Percentiles rank a stretch among this genome's conserved stretches.
phyloP scores from a whole-genome alignment of 2,888 invertebrate species.

The Carpatolechia fugitivella region DNA sequence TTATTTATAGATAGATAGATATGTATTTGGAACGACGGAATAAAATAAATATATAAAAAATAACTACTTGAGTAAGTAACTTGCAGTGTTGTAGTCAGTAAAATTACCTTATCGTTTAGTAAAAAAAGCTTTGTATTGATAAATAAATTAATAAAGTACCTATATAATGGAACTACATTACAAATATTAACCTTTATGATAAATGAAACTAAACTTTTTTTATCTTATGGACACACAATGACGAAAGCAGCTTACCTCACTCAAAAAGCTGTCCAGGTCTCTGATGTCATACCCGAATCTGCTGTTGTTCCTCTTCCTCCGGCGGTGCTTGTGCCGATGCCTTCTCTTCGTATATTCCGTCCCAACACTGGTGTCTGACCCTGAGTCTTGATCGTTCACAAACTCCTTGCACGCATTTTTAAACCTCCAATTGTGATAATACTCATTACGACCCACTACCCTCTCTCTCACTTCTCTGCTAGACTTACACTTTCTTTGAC shows the following conservation, averaged over 20 bases:
- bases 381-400: conserved; percentile 51
- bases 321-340: conserved; percentile 71
- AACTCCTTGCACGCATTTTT: conserved; percentile 67
- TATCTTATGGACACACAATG: no score
- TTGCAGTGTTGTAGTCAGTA: no score
- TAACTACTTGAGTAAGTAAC: no score
- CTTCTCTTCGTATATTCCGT: conserved; percentile 63
- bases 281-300: conserved; percentile 89
- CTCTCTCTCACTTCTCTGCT: conserved; percentile 45
- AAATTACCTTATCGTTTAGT: no score
- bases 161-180: neutral
- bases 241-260: conserved; percentile 76
- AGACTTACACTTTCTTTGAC: conserved; percentile 50
- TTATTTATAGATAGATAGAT: no score
- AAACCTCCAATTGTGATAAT: conserved; percentile 70
- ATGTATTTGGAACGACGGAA: no score
- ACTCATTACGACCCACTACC: conserved; percentile 66
- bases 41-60: no score
- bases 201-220: no score
- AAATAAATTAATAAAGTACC: no score
- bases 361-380: conserved; percentile 57
- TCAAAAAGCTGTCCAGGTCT: conserved; percentile 88
- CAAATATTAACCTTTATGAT: neutral
- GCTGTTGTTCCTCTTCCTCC: conserved; percentile 54
- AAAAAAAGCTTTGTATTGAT: no score